These are phyloP conservation scores for Subacronicta megacephala DNA, from an alignment of 2,888 invertebrate genomes.

Conservation along the genomic window DNA sequence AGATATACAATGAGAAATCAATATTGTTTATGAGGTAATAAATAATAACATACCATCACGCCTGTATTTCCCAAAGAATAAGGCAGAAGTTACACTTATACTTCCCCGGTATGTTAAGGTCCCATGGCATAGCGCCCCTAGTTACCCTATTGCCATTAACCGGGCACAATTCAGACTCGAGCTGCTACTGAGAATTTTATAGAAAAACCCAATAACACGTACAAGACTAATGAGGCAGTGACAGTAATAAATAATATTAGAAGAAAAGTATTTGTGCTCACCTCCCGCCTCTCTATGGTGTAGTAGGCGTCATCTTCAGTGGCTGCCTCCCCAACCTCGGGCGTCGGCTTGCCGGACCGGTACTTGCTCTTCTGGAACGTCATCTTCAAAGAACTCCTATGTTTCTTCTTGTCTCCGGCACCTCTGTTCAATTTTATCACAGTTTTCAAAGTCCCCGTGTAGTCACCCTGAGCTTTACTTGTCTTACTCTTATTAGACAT, in stretches of 20 bases:
- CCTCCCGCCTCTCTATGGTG: slow-evolving; percentile 91
- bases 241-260: slow-evolving; percentile 1
- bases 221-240: too few relatives aligned
- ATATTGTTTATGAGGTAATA: too few relatives aligned
- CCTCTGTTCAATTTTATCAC: slow-evolving; percentile 94
- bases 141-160: too few relatives aligned
- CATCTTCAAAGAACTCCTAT: slow-evolving; percentile 93
- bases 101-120: too few relatives aligned
- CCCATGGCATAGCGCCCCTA: too few relatives aligned
- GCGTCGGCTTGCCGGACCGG: slow-evolving; percentile 88
- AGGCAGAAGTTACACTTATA: too few relatives aligned
- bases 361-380: slow-evolving; percentile 93
- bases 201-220: too few relatives aligned
- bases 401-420: slow-evolving; percentile 89
- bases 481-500: slow-evolving; percentile 73
- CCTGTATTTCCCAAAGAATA: too few relatives aligned
- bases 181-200: too few relatives aligned
- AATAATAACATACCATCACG: too few relatives aligned
- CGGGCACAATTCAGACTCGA: too few relatives aligned
- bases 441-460: slow-evolving; percentile 95
- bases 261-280: slow-evolving; percentile 60
- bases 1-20: too few relatives aligned
- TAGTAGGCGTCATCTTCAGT: slow-evolving; percentile 88
- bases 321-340: slow-evolving; percentile 76
- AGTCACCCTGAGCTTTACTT: slow-evolving; percentile 84